phyloP scores from a whole-genome alignment of 2,888 invertebrate genomes.

The Diplazon laetatorius region DNA sequence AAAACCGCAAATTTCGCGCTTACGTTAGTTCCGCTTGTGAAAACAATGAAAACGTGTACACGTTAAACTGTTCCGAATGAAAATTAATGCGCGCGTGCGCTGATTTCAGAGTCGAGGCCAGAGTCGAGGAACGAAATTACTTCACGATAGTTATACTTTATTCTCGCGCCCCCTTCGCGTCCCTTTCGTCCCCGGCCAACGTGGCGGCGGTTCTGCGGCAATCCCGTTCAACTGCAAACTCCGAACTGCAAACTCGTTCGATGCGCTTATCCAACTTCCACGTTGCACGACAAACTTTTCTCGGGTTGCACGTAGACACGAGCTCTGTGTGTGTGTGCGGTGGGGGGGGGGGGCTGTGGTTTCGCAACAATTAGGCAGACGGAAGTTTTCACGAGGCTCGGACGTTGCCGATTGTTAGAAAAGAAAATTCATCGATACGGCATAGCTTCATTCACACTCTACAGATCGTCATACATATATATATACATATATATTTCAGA shows the following conservation, averaged over 20 bases:
- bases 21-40: slow-evolving; percentile 8
- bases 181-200: no score
- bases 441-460: background rate
- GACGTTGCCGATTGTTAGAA: slow-evolving; percentile 7
- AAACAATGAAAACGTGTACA: slow-evolving; percentile 25
- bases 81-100: slow-evolving; percentile 38
- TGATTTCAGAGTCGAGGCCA: background rate
- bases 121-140: slow-evolving; percentile 54
- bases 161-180: slow-evolving; percentile 9
- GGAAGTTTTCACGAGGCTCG: slow-evolving; percentile 32
- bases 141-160: slow-evolving; percentile 56
- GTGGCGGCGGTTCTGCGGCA: slow-evolving; percentile 32
- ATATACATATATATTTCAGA: no score
- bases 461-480: background rate
- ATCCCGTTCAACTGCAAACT: slow-evolving; percentile 32
- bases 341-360: slow-evolving; percentile 27
- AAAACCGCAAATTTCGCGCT: background rate
- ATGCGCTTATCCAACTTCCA: slow-evolving; percentile 46
- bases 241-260: slow-evolving; percentile 37
- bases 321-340: slow-evolving; percentile 7
- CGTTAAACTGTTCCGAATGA: slow-evolving; percentile 17
- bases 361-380: slow-evolving; percentile 47
- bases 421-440: slow-evolving; percentile 4
- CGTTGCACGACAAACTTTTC: slow-evolving; percentile 47
- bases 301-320: background rate